Percentiles rank a stretch among this genome's conserved stretches.
Conservation (phyloP, 2,113 vertebrate genomes). For the Chascanopsetta lugubris region DNA sequence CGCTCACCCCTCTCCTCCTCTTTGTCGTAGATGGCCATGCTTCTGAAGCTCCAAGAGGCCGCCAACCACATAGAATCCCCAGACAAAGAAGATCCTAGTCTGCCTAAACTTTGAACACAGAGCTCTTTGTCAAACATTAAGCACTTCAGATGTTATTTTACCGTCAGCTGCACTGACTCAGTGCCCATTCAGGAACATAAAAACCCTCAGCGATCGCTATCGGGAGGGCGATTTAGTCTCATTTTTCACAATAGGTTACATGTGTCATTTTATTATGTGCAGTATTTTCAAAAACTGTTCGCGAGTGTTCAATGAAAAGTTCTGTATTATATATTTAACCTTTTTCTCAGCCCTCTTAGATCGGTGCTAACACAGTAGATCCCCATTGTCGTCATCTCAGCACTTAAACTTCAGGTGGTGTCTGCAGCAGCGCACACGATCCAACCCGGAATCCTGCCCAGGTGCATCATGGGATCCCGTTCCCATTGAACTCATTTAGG, state of each 20-base stretch:
- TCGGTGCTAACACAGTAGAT: slow-evolving; percentile 65
- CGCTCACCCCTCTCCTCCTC: slow-evolving; percentile 14
- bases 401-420: slow-evolving; percentile 71
- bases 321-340: slow-evolving; percentile 28
- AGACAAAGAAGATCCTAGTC: slow-evolving; percentile 91
- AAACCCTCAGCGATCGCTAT: slow-evolving; percentile 30
- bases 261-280: slow-evolving; percentile 24
- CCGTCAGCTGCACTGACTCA: slow-evolving; percentile 20
- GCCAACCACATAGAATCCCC: slow-evolving; percentile 98
- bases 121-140: slow-evolving; percentile 20
- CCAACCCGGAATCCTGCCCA: slow-evolving; percentile 30
- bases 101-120: slow-evolving; percentile 82
- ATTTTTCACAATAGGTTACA: slow-evolving; percentile 29
- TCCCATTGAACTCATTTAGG: slow-evolving; percentile 27
- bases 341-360: slow-evolving; percentile 51
- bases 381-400: slow-evolving; percentile 43
- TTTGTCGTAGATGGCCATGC: slow-evolving; percentile 93
- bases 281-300: slow-evolving; percentile 28
- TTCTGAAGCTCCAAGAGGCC: slow-evolving; percentile 97
- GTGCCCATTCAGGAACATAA: slow-evolving; percentile 55
- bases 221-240: slow-evolving; percentile 26
- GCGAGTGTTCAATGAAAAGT: slow-evolving; percentile 21
- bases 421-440: slow-evolving; percentile 46
- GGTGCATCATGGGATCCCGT: slow-evolving; percentile 41
- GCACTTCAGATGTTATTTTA: slow-evolving; percentile 25